Percentiles rank a stretch among this genome's conserved stretches.
Evolutionary conservation across 2,797 vertebrate species (phyloP).

Genomic region (Poecile montanus): DNA sequence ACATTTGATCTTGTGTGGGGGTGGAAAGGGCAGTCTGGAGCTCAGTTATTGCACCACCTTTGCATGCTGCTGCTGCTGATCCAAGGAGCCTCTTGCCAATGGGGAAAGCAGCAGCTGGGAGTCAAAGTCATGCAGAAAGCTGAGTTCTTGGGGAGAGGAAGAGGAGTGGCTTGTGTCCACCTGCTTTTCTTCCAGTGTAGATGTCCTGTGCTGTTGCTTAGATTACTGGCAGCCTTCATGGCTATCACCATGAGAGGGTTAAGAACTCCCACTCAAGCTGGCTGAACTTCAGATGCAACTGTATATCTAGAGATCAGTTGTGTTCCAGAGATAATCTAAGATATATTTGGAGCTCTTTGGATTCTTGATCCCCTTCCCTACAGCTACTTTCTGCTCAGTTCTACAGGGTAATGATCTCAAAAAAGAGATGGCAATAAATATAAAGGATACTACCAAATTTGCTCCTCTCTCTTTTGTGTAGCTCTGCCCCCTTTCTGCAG

Average conservation of each 20-base stretch:
- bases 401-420: not conserved
- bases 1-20: not conserved
- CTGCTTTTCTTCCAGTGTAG: not conserved
- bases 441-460: conserved; percentile 58
- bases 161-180: not conserved
- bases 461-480: conserved; percentile 64
- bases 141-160: not conserved
- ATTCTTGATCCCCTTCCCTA: not conserved
- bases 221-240: not conserved
- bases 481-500: conserved; percentile 64
- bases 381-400: not conserved
- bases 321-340: not conserved
- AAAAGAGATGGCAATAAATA: conserved; percentile 33
- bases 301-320: not conserved
- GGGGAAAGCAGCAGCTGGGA: not conserved
- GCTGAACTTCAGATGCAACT: not conserved
- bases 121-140: not conserved
- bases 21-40: not conserved
- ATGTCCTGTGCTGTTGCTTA: not conserved
- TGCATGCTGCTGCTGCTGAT: not conserved
- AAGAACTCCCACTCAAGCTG: not conserved
- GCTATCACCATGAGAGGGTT: not conserved
- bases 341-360: not conserved
- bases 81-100: not conserved
- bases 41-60: not conserved